These are phyloP conservation scores for Leptopilina clavipes DNA, from an alignment of 1,140 invertebrate species.

Conservation along the genomic window DNA sequence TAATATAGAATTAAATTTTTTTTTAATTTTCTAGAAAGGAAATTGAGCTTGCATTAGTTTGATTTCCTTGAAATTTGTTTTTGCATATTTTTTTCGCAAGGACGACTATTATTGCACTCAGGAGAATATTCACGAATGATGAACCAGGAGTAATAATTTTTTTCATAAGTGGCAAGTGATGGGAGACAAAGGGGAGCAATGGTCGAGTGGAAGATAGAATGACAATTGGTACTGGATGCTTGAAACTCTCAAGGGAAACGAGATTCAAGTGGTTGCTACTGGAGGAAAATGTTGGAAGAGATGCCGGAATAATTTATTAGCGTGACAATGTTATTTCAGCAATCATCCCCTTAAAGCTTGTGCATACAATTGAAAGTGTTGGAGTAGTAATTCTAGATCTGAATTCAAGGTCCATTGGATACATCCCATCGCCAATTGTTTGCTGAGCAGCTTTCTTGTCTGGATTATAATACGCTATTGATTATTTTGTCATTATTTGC, in stretches of 20 bases:
- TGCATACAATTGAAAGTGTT: slow-evolving; percentile 6
- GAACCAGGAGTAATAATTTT: not conserved
- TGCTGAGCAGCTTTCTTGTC: not conserved
- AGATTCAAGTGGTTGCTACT: slow-evolving; percentile 27
- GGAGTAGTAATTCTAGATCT: not conserved
- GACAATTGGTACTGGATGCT: slow-evolving; percentile 17
- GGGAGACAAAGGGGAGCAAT: not conserved
- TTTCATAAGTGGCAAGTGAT: not conserved
- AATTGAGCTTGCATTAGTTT: no score
- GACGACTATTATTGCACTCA: not conserved
- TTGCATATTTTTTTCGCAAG: no score
- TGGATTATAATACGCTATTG: not conserved
- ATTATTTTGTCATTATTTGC: not conserved
- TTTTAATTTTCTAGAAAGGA: no score
- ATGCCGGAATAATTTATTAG: slow-evolving; percentile 29
- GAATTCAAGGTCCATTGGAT: slow-evolving; percentile 4
- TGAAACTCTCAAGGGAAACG: slow-evolving; percentile 24
- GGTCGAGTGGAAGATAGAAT: not conserved
- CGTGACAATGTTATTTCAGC: slow-evolving; percentile 24
- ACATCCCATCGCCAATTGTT: not conserved
- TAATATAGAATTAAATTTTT: no score
- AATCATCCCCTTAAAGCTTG: not conserved
- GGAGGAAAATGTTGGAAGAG: slow-evolving; percentile 10
- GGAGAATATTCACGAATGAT: not conserved
- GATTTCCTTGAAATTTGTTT: not conserved